Evolutionary conservation across 2,797 vertebrate species (phyloP).

Genomic region (Pseudomugil gertrudae): DNA sequence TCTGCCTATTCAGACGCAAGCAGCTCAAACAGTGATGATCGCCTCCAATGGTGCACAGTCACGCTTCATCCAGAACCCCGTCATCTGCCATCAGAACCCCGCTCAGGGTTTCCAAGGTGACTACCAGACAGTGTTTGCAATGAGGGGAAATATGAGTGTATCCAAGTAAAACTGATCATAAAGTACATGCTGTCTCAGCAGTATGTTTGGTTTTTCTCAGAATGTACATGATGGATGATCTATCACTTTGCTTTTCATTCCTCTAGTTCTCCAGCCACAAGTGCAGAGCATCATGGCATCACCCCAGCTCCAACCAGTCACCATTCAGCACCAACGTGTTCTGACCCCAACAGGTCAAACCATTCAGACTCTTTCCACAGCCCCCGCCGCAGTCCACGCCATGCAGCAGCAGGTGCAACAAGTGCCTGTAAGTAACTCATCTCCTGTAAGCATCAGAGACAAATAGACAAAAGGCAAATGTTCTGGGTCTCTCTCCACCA

Average conservation of each 20-base stretch:
- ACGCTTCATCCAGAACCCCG: conserved; percentile 92
- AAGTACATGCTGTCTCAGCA: neutral
- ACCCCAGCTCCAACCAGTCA: conserved; percentile 90
- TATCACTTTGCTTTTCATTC: neutral
- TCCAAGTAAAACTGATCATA: neutral
- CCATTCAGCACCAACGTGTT: conserved; percentile 95
- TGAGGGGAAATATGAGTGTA: neutral
- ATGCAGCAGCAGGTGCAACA: conserved; percentile 92
- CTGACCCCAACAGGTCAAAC: conserved; percentile 88
- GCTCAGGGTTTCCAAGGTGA: conserved; percentile 90
- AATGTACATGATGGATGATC: neutral
- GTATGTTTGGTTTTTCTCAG: neutral
- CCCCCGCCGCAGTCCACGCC: conserved; percentile 84
- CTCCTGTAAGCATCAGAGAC: neutral
- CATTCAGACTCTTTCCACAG: conserved; percentile 82
- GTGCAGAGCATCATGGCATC: conserved; percentile 93
- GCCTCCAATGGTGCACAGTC: conserved; percentile 87
- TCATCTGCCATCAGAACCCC: conserved; percentile 93
- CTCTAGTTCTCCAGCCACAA: conserved; percentile 93
- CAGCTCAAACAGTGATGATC: conserved; percentile 93
- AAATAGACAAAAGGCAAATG: neutral
- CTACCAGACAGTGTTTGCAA: neutral
- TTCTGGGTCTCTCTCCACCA: conserved; percentile 51
- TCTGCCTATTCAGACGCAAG: conserved; percentile 88
- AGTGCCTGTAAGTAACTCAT: conserved; percentile 73